These are phyloP conservation scores for Scaptodrosophila lebanonensis DNA, from an alignment of 1,140 invertebrate species.

Conservation along the genomic window DNA sequence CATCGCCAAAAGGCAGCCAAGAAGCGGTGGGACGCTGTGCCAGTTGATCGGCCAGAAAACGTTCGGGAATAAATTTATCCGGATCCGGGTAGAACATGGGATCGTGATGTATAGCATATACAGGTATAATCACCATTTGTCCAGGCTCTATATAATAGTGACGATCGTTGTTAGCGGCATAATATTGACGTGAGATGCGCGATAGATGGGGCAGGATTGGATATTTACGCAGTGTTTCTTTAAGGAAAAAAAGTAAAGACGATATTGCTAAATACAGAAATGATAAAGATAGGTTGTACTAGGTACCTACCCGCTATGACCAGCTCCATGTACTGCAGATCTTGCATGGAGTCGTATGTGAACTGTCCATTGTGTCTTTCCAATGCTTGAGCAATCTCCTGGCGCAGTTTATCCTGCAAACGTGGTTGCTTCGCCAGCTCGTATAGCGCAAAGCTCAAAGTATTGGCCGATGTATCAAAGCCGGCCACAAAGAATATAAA, in stretches of 20 bases:
- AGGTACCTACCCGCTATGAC: conserved; percentile 69
- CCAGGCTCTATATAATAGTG: conserved; percentile 55
- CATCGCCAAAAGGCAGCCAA: conserved; percentile 81
- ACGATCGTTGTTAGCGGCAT: conserved; percentile 39
- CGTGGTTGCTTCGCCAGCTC: conserved; percentile 81
- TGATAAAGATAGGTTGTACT: too few relatives aligned
- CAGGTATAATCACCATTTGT: conserved; percentile 79
- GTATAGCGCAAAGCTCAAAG: conserved; percentile 79
- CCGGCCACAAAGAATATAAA: conserved; percentile 80
- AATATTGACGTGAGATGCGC: conserved; percentile 60
- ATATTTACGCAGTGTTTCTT: conserved; percentile 78
- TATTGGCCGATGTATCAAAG: conserved; percentile 82
- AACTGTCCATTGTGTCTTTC: conserved; percentile 58
- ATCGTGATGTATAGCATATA: conserved; percentile 81
- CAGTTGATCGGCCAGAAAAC: conserved; percentile 78
- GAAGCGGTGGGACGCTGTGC: conserved; percentile 76
- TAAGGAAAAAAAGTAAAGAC: conserved; percentile 12
- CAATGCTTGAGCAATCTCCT: conserved; percentile 79
- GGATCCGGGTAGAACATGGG: conserved; percentile 79
- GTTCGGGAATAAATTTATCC: conserved; percentile 80
- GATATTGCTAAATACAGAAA: neutral
- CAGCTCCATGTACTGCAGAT: conserved; percentile 82
- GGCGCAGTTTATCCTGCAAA: conserved; percentile 79
- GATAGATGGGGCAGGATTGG: conserved; percentile 72
- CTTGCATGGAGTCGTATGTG: conserved; percentile 78